phyloP scores from a whole-genome alignment of 2,888 invertebrate genomes.

The Altica lythri region DNA sequence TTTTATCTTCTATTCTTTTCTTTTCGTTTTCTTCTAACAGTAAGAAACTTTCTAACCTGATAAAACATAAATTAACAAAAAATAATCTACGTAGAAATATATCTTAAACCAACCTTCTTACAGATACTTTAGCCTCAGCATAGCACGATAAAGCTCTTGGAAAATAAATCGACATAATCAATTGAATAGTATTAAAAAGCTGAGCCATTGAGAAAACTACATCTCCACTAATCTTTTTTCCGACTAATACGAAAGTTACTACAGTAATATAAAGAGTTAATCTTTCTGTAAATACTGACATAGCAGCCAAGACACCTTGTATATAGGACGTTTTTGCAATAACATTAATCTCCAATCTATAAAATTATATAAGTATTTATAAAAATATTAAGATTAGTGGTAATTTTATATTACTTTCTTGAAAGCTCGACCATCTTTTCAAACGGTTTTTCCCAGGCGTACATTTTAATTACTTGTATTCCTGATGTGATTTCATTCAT shows the following conservation, averaged over 20 bases:
- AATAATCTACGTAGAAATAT: background rate
- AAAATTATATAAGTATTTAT: conserved; percentile 15
- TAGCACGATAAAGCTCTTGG: conserved; percentile 43
- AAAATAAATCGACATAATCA: conserved; percentile 46
- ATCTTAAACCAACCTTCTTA: conserved; percentile 33
- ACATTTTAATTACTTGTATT: conserved; percentile 78
- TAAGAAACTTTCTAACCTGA: conserved; percentile 44
- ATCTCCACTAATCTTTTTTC: conserved; percentile 61
- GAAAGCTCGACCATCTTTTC: conserved; percentile 62
- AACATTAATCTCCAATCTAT: conserved; percentile 65
- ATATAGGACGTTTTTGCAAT: conserved; percentile 70
- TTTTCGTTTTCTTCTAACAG: conserved; percentile 41
- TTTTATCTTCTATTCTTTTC: too few species aligned
- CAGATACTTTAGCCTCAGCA: conserved; percentile 47
- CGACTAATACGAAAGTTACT: conserved; percentile 74
- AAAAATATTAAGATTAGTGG: background rate
- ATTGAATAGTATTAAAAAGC: conserved; percentile 72
- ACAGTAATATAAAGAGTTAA: conserved; percentile 82
- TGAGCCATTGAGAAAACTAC: conserved; percentile 78
- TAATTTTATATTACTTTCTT: conserved; percentile 24
- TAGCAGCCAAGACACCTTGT: conserved; percentile 67
- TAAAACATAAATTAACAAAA: background rate
- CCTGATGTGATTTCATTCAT: conserved; percentile 77
- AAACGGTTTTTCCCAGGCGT: conserved; percentile 76
- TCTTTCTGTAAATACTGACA: conserved; percentile 81